A percentile compares a stretch with the other conserved stretches of the same genome.
These are phyloP conservation scores for Hirtodrosophila cameraria DNA, from an alignment of 2,888 invertebrate genomes.

Conservation along the genomic window DNA sequence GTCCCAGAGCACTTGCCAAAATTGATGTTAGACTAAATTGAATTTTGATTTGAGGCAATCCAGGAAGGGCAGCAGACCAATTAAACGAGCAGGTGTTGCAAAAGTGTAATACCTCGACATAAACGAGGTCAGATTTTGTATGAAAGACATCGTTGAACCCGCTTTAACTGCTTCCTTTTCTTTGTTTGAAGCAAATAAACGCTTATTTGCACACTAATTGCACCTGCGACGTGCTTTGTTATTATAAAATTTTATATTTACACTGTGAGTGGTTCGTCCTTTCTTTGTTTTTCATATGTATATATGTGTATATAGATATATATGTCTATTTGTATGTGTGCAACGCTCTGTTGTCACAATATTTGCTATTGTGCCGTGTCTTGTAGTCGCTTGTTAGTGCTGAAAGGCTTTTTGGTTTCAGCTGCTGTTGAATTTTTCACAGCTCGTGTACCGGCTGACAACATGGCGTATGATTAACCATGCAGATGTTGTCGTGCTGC, in stretches of 20 bases:
- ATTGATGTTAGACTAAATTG: constrained; percentile 51
- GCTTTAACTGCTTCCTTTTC: constrained; percentile 13
- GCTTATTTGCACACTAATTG: constrained; percentile 79
- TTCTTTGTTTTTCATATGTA: constrained; percentile 36
- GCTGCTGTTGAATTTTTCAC: constrained; percentile 50
- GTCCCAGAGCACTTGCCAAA: constrained; percentile 29
- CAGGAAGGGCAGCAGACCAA: constrained; percentile 8
- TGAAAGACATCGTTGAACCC: background rate
- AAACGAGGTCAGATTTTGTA: constrained; percentile 63
- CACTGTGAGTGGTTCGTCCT: constrained; percentile 47
- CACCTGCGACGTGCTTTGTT: constrained; percentile 80
- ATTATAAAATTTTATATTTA: constrained; percentile 77
- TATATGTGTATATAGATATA: background rate
- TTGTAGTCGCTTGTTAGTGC: constrained; percentile 58
- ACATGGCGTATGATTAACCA: constrained; percentile 72
- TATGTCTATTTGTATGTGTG: constrained; percentile 31
- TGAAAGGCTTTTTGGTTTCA: constrained; percentile 54
- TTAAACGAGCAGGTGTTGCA: constrained; percentile 23
- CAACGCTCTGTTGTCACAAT: constrained; percentile 66
- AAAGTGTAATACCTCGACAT: constrained; percentile 52
- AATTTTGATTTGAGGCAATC: constrained; percentile 56
- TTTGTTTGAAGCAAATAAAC: constrained; percentile 69
- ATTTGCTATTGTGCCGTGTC: constrained; percentile 47
- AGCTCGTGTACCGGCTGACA: constrained; percentile 29
- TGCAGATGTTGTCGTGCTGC: constrained; percentile 53